Base-by-base conservation (phyloP, 92 coral and sea anemone species). In the Epizoanthus scotinus region DNA sequence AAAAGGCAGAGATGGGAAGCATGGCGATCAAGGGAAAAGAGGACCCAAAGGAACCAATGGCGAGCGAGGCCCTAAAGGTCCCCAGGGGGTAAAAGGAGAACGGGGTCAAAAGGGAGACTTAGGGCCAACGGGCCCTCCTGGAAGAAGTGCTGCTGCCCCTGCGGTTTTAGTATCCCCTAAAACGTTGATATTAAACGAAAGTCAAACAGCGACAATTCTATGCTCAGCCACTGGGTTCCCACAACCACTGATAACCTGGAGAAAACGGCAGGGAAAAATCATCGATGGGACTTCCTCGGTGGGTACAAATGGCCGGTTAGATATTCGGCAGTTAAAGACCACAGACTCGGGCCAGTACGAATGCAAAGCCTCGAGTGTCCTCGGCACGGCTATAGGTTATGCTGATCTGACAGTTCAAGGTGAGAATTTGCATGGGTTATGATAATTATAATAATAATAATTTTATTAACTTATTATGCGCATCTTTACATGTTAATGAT, bases 271-370 rank as follows among this genome's bases (percentile, higher is more conserved):
- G 61, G 67, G 38, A 21, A 36, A 21, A 9, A 22, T 58, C 2
- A 19, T 68, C 9, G 0, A 20, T 1, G 31, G 56, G 21, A 38
- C 25, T 5, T 40, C 57, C 3, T 40, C 68, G 25, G 57, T 59
- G 56, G 44, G 9, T 59, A 34, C 22, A 40, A 57, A 75, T 59
- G 81, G 81, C 27, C 42, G 53, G 22, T 49, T 75, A 59, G 31
- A 58, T 9, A 57, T 75, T 19, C 55, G 53, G 24, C 58, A 75
- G 10, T 31, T 75, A 21, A 75, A 52, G 63, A 75, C 61, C 54
- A 36, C 81, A 58, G 81, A 75, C 57, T 59, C 81, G 29, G 81
- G 81, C 0, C 54, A 58, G 67, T 75, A 75, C 56, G 81, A 75
- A 54, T 75, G 81, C 9, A 75, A 60, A 29, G 81, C 81, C 2